Percentiles rank a stretch among this genome's conserved stretches.
Evolutionary conservation across 1,140 invertebrate genomes (phyloP).

Genomic region (Pachypsylla venusta): DNA sequence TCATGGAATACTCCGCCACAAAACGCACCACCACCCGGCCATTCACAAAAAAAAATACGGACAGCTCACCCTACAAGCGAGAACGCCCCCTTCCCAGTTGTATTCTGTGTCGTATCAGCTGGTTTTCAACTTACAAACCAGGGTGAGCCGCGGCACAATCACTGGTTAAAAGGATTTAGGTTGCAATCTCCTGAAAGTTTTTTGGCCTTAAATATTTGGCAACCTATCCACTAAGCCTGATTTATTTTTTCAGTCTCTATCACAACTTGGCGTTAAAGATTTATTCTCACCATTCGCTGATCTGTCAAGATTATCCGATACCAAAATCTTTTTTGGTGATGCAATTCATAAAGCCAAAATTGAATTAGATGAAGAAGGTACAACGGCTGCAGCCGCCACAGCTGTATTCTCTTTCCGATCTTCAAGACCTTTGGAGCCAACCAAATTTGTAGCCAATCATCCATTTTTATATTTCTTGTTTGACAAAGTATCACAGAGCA

Average conservation of each 20-base stretch:
- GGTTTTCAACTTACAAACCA: no score
- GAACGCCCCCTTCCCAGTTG: no score
- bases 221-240: no score
- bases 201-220: no score
- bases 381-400: conserved; percentile 61
- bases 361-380: conserved; percentile 63
- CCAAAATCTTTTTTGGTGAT: conserved; percentile 41
- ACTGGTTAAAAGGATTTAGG: no score
- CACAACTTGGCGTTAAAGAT: conserved; percentile 46
- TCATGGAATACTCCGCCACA: no score
- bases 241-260: conserved; percentile 43
- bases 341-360: conserved; percentile 64
- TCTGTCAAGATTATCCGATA: conserved; percentile 41
- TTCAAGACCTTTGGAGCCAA: conserved; percentile 60
- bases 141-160: no score
- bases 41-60: no score
- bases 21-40: no score
- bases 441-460: conserved; percentile 64
- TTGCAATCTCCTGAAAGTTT: no score
- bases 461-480: conserved; percentile 73
- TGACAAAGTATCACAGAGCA: conserved; percentile 44
- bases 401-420: conserved; percentile 64
- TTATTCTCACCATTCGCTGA: conserved; percentile 45
- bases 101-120: no score
- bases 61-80: no score